These are phyloP conservation scores for Antheraea assamensis DNA, from an alignment of 2,888 invertebrate genomes.

Conservation along the genomic window DNA sequence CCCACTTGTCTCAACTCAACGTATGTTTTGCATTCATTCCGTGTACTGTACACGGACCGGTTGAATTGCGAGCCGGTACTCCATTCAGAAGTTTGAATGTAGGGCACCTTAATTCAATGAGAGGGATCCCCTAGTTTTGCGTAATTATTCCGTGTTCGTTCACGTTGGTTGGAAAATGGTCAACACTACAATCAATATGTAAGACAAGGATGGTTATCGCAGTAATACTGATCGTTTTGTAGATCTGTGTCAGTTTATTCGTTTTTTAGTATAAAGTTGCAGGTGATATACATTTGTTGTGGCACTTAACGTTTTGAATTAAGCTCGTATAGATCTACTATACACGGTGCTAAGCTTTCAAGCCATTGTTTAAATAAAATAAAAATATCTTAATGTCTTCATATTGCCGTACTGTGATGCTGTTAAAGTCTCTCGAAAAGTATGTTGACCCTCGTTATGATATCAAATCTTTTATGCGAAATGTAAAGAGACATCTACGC, in stretches of 20 bases:
- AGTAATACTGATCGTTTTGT: not conserved
- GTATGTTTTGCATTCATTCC: slow-evolving; percentile 9
- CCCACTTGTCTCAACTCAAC: slow-evolving; percentile 9
- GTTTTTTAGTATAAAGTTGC: not conserved
- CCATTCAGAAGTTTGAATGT: slow-evolving; percentile 14
- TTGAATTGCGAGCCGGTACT: slow-evolving; percentile 10
- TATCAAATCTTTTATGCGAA: no score
- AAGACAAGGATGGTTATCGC: not conserved
- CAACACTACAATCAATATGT: not conserved
- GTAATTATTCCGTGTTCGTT: not conserved
- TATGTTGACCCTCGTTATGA: no score
- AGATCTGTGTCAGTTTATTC: not conserved
- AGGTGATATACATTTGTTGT: not conserved
- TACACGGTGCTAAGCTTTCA: no score
- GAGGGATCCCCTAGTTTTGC: not conserved
- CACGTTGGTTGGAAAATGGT: not conserved
- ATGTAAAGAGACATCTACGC: no score
- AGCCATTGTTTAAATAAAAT: no score
- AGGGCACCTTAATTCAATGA: slow-evolving; percentile 13
- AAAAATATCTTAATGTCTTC: no score
- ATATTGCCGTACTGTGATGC: no score
- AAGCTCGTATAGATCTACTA: no score
- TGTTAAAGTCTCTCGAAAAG: no score
- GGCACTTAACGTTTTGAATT: no score
- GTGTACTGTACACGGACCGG: slow-evolving; percentile 11